Evolutionary conservation across 1,140 invertebrate genomes (phyloP).

Genomic region (Helicoverpa armigera): DNA sequence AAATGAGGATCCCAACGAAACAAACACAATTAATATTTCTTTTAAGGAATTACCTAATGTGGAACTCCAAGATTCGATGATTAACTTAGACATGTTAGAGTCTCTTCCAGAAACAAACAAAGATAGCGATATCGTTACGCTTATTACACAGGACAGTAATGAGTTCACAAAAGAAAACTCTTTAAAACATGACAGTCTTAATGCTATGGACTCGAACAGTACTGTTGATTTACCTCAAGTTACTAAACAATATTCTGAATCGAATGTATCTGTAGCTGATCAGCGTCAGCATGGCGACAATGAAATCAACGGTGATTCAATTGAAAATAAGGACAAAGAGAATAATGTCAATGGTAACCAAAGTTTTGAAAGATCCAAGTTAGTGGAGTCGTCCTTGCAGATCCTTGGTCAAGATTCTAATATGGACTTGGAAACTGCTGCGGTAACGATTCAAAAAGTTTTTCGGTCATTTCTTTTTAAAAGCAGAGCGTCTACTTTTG

Average conservation of each 20-base stretch:
- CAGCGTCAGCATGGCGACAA: background rate
- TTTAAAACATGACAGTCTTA: background rate
- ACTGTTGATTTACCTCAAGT: background rate
- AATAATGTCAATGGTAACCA: constrained; percentile 5
- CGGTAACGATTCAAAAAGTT: constrained; percentile 83
- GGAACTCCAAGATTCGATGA: background rate
- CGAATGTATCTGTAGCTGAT: background rate
- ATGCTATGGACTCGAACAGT: background rate
- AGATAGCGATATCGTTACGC: background rate
- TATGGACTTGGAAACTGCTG: constrained; percentile 82
- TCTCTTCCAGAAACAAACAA: background rate
- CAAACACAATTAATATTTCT: constrained; percentile 4
- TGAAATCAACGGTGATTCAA: background rate
- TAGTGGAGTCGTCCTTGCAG: background rate
- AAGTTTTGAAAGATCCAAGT: background rate
- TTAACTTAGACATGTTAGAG: background rate
- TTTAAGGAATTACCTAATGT: constrained; percentile 1
- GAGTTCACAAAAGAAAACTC: background rate
- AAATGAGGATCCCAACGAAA: background rate
- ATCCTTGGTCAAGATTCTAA: constrained; percentile 47
- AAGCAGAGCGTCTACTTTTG: constrained; percentile 77
- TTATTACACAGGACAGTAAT: background rate
- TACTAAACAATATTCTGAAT: background rate
- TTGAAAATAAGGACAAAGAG: background rate
- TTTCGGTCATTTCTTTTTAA: constrained; percentile 81